Evolutionary conservation across 2,797 vertebrate species (phyloP).

Genomic region (Clarias pachynema): DNA sequence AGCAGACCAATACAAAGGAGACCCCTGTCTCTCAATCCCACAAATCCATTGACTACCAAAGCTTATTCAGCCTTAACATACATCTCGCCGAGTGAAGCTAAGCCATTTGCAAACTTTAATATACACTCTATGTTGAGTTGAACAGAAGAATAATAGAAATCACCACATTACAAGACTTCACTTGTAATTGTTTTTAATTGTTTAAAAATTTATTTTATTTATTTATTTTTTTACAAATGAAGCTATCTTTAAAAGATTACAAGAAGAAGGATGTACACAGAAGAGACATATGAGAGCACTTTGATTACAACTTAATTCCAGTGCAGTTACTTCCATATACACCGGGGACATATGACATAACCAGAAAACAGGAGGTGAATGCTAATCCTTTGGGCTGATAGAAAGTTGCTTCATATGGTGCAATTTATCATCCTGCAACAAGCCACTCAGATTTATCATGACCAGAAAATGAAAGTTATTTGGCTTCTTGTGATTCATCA

Average conservation of each 20-base stretch:
- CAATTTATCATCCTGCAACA: conserved; percentile 47
- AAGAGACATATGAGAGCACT: conserved; percentile 57
- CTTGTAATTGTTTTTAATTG: too few species aligned
- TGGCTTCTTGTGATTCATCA: conserved; percentile 57
- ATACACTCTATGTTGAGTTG: not conserved
- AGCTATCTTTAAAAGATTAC: conserved; percentile 36
- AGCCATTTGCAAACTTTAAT: conserved; percentile 16
- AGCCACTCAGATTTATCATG: conserved; percentile 40
- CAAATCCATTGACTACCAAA: conserved; percentile 25
- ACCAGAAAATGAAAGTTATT: conserved; percentile 48
- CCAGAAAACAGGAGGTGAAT: conserved; percentile 52
- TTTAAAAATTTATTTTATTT: too few species aligned
- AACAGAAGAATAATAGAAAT: not conserved
- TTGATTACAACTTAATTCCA: conserved; percentile 54
- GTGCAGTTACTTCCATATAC: conserved; percentile 50
- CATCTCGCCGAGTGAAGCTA: conserved; percentile 2
- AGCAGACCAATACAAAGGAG: conserved; percentile 33
- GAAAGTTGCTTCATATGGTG: conserved; percentile 49
- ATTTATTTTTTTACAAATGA: conserved; percentile 15
- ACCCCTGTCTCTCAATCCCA: conserved; percentile 21
- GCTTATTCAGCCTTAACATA: conserved; percentile 39
- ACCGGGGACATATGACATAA: conserved; percentile 54
- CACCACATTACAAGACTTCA: conserved; percentile 9
- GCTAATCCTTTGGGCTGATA: conserved; percentile 51
- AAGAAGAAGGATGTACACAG: conserved; percentile 38